Conservation (phyloP, 2,113 vertebrate genomes). For the Pardalotus punctatus region DNA sequence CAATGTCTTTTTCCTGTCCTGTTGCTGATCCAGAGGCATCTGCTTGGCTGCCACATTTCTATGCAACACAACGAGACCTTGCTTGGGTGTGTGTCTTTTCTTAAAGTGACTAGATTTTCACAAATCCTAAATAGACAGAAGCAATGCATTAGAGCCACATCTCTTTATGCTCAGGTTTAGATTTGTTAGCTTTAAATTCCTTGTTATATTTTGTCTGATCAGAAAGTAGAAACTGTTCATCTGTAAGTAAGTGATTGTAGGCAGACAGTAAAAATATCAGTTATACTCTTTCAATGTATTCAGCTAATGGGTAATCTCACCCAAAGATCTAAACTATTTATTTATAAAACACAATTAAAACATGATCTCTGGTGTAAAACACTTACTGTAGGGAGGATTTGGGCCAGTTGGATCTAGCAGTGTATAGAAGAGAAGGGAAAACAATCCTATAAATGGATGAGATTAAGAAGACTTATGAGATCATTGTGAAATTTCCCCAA, state of each 20-base stretch:
- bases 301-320: background rate
- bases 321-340: constrained; percentile 14
- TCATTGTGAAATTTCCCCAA: constrained; percentile 39
- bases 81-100: background rate
- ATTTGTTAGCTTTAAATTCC: constrained; percentile 3
- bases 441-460: constrained; percentile 43
- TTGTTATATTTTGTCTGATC: background rate
- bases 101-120: background rate
- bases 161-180: background rate
- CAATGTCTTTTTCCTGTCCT: background rate
- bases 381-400: background rate
- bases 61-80: background rate
- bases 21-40: background rate
- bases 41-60: background rate
- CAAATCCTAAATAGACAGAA: background rate
- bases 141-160: background rate
- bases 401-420: constrained; percentile 6
- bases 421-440: background rate
- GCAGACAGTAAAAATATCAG: background rate
- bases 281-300: background rate
- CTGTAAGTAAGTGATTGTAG: background rate
- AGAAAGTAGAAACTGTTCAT: background rate
- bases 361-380: background rate
- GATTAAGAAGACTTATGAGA: constrained; percentile 14
- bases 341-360: constrained; percentile 26